phyloP scores from a whole-genome alignment of 64 coral and sea anemone genomes.

The Pocillopora damicornis region DNA sequence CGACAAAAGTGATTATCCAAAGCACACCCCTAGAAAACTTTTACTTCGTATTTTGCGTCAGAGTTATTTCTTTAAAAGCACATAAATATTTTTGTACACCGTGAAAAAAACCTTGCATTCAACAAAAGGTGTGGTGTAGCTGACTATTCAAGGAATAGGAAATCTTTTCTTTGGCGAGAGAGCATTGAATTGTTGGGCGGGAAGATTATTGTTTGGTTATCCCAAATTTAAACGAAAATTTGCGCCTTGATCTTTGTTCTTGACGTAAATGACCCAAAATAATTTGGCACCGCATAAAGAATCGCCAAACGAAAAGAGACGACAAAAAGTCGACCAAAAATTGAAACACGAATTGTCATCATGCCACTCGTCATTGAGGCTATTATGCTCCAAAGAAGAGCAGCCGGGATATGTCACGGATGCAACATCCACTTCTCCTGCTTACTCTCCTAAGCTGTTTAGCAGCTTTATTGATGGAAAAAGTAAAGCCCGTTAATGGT shows the following conservation, averaged over 20 bases:
- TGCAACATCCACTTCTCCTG: not conserved
- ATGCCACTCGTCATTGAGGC: not conserved
- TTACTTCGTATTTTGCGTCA: not conserved
- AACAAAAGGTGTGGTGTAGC: not conserved
- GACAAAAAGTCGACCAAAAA: not conserved
- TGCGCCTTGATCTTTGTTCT: not conserved
- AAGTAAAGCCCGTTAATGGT: slow-evolving; percentile 41
- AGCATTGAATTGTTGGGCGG: slow-evolving; percentile 5
- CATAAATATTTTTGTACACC: not conserved
- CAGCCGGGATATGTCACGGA: slow-evolving; percentile 1
- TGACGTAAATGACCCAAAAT: not conserved
- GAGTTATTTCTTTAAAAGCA: not conserved
- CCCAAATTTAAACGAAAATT: not conserved
- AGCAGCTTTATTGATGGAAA: slow-evolving; percentile 21
- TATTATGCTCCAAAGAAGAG: slow-evolving; percentile 3
- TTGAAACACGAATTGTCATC: not conserved
- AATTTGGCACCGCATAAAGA: not conserved
- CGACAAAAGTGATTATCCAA: slow-evolving; percentile 8
- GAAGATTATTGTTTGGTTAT: slow-evolving; percentile 19
- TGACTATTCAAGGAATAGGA: not conserved
- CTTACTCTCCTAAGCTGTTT: slow-evolving; percentile 33
- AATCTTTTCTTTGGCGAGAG: not conserved
- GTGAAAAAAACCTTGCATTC: not conserved
- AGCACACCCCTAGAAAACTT: not conserved
- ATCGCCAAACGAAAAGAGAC: not conserved